Evolutionary conservation across 2,888 invertebrate species (phyloP), one percentile per base, ranked within the genome.

Genomic region (Nomada fabriciana): DNA sequence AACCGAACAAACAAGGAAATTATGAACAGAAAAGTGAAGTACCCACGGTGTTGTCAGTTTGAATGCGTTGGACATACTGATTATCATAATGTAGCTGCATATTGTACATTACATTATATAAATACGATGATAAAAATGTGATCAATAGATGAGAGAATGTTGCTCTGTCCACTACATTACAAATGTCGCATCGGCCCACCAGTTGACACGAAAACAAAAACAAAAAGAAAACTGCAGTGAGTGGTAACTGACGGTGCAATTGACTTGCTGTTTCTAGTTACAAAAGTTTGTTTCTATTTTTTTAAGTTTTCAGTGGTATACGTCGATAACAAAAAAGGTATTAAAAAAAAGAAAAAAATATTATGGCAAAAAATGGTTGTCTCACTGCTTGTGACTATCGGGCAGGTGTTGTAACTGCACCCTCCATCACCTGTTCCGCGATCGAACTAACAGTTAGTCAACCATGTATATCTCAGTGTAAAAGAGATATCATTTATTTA

Each of bases 51-150:
- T 90, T 90, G 90, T 90, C 90, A 90, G 91, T 91, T 92, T 89
- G 89, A 91, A 90, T 91, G 90, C 90, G 89, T 89, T 90, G 91
- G 89, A 91, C 89, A 91, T 92, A 88, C 88, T 89, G 89, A 90
- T 90, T 91, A 89, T 91, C 90, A 91, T 91, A 91, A 92, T 91
- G 91, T 92, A 92, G 91, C 89, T 91, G 90, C 91, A 91, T 90
- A 91, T 92, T 93, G 91, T 92, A 93, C 91, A 92, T 92, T 93
- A 92, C 90, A 91, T 90, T 90, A 90, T 91, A 91, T 91, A 91
- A 91, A 91, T 91, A 92, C 88, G 91, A 91, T 89, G 86, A 89
- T 88, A 89, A 91, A 80, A 90, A 89, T 91, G 90, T 92, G 91
- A 92, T 91, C 89, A 87, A 89, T 90, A 89, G 90, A 89, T 86